Percentiles rank a stretch among this genome's conserved stretches.
phyloP scores from a whole-genome alignment of 2,113 vertebrate species.

The Coturnix japonica region DNA sequence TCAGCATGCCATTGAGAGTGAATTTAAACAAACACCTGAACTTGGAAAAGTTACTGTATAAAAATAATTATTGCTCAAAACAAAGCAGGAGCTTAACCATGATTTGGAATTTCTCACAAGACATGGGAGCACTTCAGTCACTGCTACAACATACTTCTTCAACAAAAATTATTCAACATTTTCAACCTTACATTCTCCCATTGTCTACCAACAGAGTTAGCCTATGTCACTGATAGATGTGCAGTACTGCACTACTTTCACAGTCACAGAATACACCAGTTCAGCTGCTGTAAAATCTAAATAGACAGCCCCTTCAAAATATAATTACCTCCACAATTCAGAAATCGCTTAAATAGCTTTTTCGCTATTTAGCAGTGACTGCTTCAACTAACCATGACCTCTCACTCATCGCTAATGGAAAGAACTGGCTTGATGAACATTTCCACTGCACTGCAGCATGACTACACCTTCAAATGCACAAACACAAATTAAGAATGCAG shows the following conservation, averaged over 20 bases:
- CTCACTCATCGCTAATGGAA: not conserved
- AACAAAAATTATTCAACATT: not conserved
- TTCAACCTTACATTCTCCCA: not conserved
- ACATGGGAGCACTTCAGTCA: not conserved
- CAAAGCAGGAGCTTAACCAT: not conserved
- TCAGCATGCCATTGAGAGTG: not conserved
- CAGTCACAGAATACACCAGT: rapidly evolving
- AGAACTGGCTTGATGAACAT: not conserved
- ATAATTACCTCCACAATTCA: not conserved
- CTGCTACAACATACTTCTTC: not conserved
- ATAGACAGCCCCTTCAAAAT: too few relatives aligned
- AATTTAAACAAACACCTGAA: not conserved
- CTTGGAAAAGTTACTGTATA: not conserved
- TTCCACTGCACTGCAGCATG: rapidly evolving
- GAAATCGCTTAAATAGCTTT: not conserved
- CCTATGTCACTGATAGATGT: rapidly evolving
- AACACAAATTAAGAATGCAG: not conserved
- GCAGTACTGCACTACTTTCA: not conserved
- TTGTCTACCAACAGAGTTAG: not conserved
- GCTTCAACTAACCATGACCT: rapidly evolving
- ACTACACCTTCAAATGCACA: not conserved
- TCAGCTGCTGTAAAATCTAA: not conserved
- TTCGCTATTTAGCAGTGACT: not conserved
- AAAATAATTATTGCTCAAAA: not conserved
- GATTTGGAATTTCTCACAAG: not conserved